These are phyloP conservation scores for Nibea albiflora DNA, from an alignment of 2,113 vertebrate genomes.

Conservation along the genomic window DNA sequence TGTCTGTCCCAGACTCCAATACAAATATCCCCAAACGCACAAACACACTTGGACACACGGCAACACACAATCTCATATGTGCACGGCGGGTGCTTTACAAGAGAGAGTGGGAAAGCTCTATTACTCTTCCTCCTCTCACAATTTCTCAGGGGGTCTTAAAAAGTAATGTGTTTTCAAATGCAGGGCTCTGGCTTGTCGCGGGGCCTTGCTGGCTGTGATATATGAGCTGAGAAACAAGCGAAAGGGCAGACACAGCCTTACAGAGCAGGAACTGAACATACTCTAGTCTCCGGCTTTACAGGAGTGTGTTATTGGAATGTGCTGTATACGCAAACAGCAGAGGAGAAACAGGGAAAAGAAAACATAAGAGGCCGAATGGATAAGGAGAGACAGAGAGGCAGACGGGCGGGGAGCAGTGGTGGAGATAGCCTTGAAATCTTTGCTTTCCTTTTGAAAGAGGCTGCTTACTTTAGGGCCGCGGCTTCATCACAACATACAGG, in stretches of 20 bases:
- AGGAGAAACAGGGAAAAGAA: background rate
- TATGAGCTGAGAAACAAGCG: constrained; percentile 60
- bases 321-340: background rate
- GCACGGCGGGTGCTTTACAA: constrained; percentile 68
- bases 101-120: constrained; percentile 68
- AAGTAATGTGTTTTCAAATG: constrained; percentile 81
- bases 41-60: constrained; percentile 34
- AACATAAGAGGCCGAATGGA: background rate
- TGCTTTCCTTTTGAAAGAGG: background rate
- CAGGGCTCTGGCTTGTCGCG: constrained; percentile 67
- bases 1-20: constrained; percentile 13
- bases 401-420: too few relatives aligned
- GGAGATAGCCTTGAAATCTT: background rate
- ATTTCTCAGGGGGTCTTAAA: constrained; percentile 79
- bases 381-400: background rate
- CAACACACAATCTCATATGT: constrained; percentile 56
- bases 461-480: background rate
- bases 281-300: background rate
- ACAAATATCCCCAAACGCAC: constrained; percentile 31
- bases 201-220: constrained; percentile 60
- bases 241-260: constrained; percentile 44
- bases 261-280: background rate
- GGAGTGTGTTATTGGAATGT: constrained; percentile 23
- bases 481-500: constrained; percentile 3
- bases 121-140: constrained; percentile 75